Evolutionary conservation across 2,113 vertebrate genomes (phyloP), one percentile per base, ranked within the genome.

Genomic region (Triplophysa rosa): DNA sequence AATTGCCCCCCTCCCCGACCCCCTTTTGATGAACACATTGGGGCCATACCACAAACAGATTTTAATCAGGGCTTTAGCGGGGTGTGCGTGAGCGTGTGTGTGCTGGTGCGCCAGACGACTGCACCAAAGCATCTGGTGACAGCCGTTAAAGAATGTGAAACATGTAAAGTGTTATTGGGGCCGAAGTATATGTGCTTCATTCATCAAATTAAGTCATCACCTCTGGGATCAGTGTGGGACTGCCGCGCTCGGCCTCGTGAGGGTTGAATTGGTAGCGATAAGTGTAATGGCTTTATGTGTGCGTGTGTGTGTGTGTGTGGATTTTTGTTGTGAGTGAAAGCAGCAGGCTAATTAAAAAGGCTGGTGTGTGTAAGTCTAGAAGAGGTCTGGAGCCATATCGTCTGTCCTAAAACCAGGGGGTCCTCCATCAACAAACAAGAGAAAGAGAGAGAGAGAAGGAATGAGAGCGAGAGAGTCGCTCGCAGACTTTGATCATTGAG

Each of bases 1-100:
- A 92, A 93, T 93, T 93, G 89, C 87, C 75, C 86, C 86, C 84
- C 88, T 84, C 84, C 85, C 70, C 69, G 66, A 42, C 84, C 83
- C 82, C 80, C 87, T 89, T 90, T 90, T 90, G 87, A 89, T 84
- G 82, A 90, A 88, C 91, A 90, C 92, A 90, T 89, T 87, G 90
- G 79, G 83, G 85, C 84, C 90, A 90, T 91, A 89, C 89, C 80
- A 68, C 86, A 83, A 86, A 87, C 89, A 80, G 90, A 87, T 87
- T 90, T 88, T 86, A 87, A 89, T 88, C 88, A 80, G 80, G 74
- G 66, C 66, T 86, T 47, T 8, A 74, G 69, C n/a, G 21, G 54
- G 73, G 67, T 64, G 10, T 24, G 56, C 16, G 59, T 54, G 21
- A 49, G 64, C 64, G 74, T 42, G 52, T 54, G 49, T 62, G 65